Evolutionary conservation across 2,113 vertebrate species (phyloP).

Genomic region (Crotalus horridus): DNA sequence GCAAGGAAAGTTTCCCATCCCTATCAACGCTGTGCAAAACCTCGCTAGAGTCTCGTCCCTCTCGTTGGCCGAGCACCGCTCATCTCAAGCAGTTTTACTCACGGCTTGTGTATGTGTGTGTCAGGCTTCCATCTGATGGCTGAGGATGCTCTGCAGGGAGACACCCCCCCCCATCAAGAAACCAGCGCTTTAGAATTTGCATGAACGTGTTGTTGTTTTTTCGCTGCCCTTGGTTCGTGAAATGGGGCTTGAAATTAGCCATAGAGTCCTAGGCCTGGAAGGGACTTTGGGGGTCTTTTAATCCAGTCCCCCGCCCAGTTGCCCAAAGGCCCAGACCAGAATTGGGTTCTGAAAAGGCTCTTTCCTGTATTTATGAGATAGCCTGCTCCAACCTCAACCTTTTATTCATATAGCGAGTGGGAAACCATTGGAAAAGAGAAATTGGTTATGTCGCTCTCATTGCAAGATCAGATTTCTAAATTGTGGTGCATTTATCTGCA

Average conservation of each 20-base stretch:
- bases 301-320: neutral
- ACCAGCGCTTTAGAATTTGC: constrained; percentile 51
- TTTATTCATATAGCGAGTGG: neutral
- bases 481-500: neutral
- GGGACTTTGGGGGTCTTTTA: neutral
- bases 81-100: constrained; percentile 33
- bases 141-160: neutral
- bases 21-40: constrained; percentile 17
- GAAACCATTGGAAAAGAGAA: neutral
- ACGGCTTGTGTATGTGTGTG: constrained; percentile 19
- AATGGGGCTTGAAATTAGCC: constrained; percentile 52
- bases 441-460: too few species aligned
- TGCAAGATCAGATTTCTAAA: neutral
- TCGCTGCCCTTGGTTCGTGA: neutral
- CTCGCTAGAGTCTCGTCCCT: constrained; percentile 21
- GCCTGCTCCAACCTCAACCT: neutral
- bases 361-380: neutral
- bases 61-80: constrained; percentile 24
- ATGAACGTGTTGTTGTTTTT: constrained; percentile 26
- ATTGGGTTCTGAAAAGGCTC: neutral
- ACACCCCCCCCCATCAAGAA: neutral
- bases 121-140: constrained; percentile 35
- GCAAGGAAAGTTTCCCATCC: neutral
- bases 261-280: neutral
- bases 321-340: neutral